Percentiles rank a stretch among this genome's conserved stretches.
Evolutionary conservation across 2,888 invertebrate genomes (phyloP).

Genomic region (Mayetiola destructor): DNA sequence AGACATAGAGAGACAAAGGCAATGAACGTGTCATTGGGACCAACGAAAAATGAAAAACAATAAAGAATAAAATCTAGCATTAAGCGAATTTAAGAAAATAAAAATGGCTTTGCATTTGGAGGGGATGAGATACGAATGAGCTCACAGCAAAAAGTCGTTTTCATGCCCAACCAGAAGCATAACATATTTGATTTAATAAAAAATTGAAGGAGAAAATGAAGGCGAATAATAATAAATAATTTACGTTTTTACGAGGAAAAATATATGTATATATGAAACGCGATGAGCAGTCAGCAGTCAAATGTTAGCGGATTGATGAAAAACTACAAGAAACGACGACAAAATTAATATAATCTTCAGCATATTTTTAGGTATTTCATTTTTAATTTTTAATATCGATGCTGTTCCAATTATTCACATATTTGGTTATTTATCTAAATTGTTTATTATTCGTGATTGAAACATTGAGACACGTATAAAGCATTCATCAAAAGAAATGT

Average conservation of each 20-base stretch:
- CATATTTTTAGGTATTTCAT: background rate
- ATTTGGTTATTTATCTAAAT: background rate
- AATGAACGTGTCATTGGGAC: no score
- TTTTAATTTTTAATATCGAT: slow-evolving; percentile 2
- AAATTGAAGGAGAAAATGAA: background rate
- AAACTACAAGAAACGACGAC: background rate
- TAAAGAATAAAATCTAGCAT: no score
- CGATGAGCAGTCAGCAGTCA: background rate
- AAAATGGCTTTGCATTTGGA: no score
- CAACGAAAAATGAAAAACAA: no score
- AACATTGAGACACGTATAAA: background rate
- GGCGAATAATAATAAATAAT: background rate
- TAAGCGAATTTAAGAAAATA: no score
- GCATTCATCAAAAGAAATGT: background rate
- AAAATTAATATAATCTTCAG: slow-evolving; percentile 3
- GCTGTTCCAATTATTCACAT: background rate
- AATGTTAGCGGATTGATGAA: background rate
- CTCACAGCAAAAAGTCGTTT: no score
- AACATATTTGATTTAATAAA: no score
- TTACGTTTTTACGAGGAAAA: background rate
- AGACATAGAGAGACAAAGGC: no score
- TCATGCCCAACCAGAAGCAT: no score
- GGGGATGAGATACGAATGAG: no score
- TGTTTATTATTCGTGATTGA: background rate
- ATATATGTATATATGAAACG: background rate